Percentiles rank a stretch among this genome's conserved stretches.
Conservation (phyloP, 2,888 invertebrate species). For the Himalopsyche anomala region DNA sequence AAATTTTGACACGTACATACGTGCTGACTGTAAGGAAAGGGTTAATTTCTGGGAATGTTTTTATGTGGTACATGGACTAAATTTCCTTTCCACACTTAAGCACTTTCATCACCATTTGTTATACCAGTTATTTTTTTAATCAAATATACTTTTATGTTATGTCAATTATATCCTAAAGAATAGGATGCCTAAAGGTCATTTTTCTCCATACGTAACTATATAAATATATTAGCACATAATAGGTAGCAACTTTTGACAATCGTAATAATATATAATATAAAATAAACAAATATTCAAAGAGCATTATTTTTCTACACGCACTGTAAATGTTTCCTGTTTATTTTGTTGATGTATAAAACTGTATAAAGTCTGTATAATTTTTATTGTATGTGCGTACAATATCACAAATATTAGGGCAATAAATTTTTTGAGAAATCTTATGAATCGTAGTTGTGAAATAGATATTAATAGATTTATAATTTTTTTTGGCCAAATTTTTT, state of each 20-base stretch:
- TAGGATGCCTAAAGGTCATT: background rate
- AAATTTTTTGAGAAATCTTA: background rate
- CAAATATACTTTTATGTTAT: too few relatives aligned
- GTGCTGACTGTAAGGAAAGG: too few relatives aligned
- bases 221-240: background rate
- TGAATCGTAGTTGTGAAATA: slow-evolving; percentile 1
- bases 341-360: background rate
- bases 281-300: background rate
- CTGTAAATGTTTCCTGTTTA: slow-evolving; percentile 13
- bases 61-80: too few relatives aligned
- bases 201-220: background rate
- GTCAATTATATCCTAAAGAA: background rate
- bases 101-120: too few relatives aligned
- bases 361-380: background rate
- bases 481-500: too few relatives aligned
- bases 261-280: background rate
- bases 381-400: slow-evolving; percentile 4
- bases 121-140: too few relatives aligned
- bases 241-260: slow-evolving; percentile 18
- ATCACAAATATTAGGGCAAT: background rate
- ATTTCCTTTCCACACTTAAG: too few relatives aligned
- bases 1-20: too few relatives aligned
- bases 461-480: background rate
- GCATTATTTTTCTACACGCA: slow-evolving; percentile 21
- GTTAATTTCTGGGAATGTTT: too few relatives aligned